A percentile compares a stretch with the other conserved stretches of the same genome.
These are phyloP conservation scores for Apodemia hepburni DNA, from an alignment of 2,888 invertebrate species.

Conservation along the genomic window DNA sequence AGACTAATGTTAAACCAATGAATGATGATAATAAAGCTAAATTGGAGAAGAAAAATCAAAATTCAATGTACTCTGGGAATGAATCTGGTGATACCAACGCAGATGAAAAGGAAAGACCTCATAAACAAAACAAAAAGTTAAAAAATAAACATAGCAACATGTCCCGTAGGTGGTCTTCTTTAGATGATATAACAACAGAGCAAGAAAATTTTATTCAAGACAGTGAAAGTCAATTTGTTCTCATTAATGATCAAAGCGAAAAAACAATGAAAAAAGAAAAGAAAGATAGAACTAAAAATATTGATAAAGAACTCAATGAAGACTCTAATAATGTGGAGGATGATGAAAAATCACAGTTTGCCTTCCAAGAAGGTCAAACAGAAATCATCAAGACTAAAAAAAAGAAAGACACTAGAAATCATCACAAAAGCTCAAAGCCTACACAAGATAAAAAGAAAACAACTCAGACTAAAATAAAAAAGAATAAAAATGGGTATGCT, in stretches of 20 bases:
- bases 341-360: constrained; percentile 53
- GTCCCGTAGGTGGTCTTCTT: constrained; percentile 81
- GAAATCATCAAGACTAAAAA: constrained; percentile 58
- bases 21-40: constrained; percentile 60
- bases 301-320: constrained; percentile 49
- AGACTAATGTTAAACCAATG: constrained; percentile 42
- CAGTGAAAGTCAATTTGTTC: constrained; percentile 67
- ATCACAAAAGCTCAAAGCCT: constrained; percentile 56
- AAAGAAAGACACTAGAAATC: constrained; percentile 70
- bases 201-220: constrained; percentile 53
- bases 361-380: constrained; percentile 56
- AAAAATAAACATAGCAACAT: constrained; percentile 69
- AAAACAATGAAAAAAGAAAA: constrained; percentile 64
- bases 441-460: constrained; percentile 70
- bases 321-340: constrained; percentile 56
- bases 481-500: constrained; percentile 66
- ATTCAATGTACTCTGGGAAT: constrained; percentile 68
- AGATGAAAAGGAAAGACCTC: constrained; percentile 63
- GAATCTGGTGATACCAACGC: constrained; percentile 71
- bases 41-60: constrained; percentile 58
- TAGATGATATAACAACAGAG: constrained; percentile 74
- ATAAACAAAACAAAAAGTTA: constrained; percentile 58
- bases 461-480: constrained; percentile 56
- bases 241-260: constrained; percentile 62
- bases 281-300: constrained; percentile 54